Percentiles rank a stretch among this genome's conserved stretches.
phyloP scores from a whole-genome alignment of 2,113 vertebrate species.

The Anser cygnoides region DNA sequence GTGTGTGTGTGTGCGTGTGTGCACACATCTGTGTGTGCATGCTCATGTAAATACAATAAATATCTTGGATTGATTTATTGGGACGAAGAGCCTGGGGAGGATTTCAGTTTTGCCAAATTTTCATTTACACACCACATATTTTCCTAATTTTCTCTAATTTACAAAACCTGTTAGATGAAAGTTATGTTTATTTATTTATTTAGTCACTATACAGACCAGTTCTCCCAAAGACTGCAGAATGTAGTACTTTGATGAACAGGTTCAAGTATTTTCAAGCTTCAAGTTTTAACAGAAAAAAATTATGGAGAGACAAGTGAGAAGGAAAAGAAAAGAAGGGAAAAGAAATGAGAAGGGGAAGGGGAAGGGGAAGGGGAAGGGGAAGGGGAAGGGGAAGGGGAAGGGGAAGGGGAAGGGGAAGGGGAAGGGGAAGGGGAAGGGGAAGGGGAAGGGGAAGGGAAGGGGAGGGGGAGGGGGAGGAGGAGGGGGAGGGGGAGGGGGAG shows the following conservation, averaged over 20 bases:
- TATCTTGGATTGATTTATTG: neutral
- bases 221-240: neutral
- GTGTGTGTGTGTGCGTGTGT: neutral
- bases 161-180: neutral
- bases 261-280: too few relatives aligned
- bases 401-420: too few relatives aligned
- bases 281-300: too few relatives aligned
- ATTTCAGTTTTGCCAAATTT: neutral
- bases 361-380: neutral
- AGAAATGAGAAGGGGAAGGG: neutral
- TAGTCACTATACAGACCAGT: fast-evolving
- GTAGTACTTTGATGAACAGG: fast-evolving
- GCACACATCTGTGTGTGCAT: too few relatives aligned
- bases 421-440: neutral
- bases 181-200: neutral
- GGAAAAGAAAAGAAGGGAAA: neutral
- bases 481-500: too few relatives aligned
- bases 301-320: neutral
- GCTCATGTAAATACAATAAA: neutral
- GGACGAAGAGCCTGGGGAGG: neutral
- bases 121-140: fast-evolving
- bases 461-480: too few relatives aligned
- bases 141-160: neutral
- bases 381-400: neutral
- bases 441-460: too few relatives aligned